Base-by-base conservation (phyloP, 2,797 vertebrate species). In the Lophotriccus pileatus region DNA sequence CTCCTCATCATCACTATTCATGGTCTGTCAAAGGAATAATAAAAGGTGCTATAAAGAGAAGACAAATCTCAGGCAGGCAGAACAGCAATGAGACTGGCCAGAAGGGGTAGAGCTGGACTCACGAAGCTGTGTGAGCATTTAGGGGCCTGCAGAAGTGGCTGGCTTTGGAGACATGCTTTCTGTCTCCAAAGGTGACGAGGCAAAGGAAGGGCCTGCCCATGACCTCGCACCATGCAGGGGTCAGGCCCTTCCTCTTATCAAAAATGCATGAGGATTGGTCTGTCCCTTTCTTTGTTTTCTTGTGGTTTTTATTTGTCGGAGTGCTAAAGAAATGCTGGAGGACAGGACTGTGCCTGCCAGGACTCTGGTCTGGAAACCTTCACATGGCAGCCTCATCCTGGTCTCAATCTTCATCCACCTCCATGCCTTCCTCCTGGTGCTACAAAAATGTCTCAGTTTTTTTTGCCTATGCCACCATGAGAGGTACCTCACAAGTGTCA, bases 21-120 rank as follows among this genome's bases (percentile, higher is more conserved):
- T 62, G 50, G 79, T 73, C 82, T 92, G 91, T 91, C 94, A 93
- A 85, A 95, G 85, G 89, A 91, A 92, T 91, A 91, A 92, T 94
- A 92, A 94, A 93, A 96, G 84, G 69, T 95, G 73, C 82, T 94
- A 69, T 84, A 95, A 94, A 94, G 84, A 81, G 79, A 93, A 93
- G 92, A 95, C 76, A 91, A 95, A 95, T 89, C 66, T 94, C 76
- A 86, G 76, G 82, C 79, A 80, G 79, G 6, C n/a, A 2, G 69
- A 90, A 70, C 39, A 92, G 79, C 50, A 91, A 32, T 41, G 64
- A 66, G 69, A 60, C 72, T 78, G 62, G 77, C 53, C 92, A 95
- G 84, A 68, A 93, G 79, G 78, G 47, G 73, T 30, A 92, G 86
- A 79, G 47, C 30, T 84, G 58, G 80, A 22, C 91, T 95, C 67